A percentile compares a stretch with the other conserved stretches of the same genome.
Conservation (phyloP, 2,113 vertebrate genomes). For the Pycnonotus jocosus region DNA sequence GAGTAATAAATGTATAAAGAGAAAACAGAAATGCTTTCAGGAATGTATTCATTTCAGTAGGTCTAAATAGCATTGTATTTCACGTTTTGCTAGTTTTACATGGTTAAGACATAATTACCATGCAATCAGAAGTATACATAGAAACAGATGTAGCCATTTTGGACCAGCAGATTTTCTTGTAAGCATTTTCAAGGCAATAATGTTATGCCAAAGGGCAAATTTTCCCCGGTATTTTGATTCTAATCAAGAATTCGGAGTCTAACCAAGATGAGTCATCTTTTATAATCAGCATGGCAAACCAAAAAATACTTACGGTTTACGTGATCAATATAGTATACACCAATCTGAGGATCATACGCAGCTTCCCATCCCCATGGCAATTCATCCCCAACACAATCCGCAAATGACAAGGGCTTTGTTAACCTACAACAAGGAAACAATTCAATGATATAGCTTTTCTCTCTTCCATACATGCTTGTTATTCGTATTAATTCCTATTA, state of each 20-base stretch:
- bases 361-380: constrained; percentile 85
- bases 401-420: constrained; percentile 84
- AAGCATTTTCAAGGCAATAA: neutral
- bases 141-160: neutral
- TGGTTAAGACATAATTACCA: neutral
- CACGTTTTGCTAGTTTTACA: neutral
- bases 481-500: neutral
- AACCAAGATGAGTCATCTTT: neutral
- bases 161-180: neutral
- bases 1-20: neutral
- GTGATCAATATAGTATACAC: constrained; percentile 83
- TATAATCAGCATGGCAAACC: neutral
- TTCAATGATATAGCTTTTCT: neutral
- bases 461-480: neutral
- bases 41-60: neutral
- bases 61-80: neutral
- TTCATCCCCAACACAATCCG: constrained; percentile 84
- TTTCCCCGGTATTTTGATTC: neutral
- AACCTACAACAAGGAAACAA: constrained; percentile 67
- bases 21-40: neutral
- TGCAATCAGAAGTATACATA: neutral
- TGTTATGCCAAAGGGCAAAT: neutral
- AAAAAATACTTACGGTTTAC: constrained; percentile 78
- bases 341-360: constrained; percentile 80
- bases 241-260: neutral